Conservation (phyloP, 2,888 invertebrate genomes). For the Idaea aversata region DNA sequence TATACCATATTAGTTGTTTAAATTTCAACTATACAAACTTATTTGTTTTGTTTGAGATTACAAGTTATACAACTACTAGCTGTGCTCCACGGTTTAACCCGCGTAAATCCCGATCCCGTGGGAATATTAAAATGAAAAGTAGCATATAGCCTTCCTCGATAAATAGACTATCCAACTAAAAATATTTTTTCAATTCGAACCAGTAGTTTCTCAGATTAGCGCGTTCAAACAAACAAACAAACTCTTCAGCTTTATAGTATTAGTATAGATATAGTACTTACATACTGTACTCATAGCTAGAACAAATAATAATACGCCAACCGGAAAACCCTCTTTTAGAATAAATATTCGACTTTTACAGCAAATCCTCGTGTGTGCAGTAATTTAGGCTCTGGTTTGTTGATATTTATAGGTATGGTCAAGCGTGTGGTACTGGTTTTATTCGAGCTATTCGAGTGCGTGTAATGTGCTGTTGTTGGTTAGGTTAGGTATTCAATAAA, state of each 20-base stretch:
- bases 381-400: constrained; percentile 58
- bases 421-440: constrained; percentile 55
- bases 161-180: too few relatives aligned
- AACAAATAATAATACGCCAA: neutral
- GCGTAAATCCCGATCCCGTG: neutral
- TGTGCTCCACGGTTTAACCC: neutral
- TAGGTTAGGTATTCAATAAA: constrained; percentile 21
- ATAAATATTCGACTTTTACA: constrained; percentile 44
- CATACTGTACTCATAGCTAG: neutral
- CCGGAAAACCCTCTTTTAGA: constrained; percentile 35
- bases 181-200: too few relatives aligned
- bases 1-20: constrained; percentile 45
- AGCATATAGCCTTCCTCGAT: too few relatives aligned
- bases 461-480: constrained; percentile 43
- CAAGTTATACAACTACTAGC: neutral
- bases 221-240: too few relatives aligned
- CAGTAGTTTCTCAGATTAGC: too few relatives aligned
- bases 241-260: too few relatives aligned
- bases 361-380: constrained; percentile 56
- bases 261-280: too few relatives aligned
- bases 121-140: too few relatives aligned
- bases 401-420: constrained; percentile 63
- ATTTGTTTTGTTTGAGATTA: constrained; percentile 21
- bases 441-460: constrained; percentile 44
- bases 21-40: constrained; percentile 31